Conservation (phyloP, 2,113 vertebrate genomes). For the Psophia crepitans region DNA sequence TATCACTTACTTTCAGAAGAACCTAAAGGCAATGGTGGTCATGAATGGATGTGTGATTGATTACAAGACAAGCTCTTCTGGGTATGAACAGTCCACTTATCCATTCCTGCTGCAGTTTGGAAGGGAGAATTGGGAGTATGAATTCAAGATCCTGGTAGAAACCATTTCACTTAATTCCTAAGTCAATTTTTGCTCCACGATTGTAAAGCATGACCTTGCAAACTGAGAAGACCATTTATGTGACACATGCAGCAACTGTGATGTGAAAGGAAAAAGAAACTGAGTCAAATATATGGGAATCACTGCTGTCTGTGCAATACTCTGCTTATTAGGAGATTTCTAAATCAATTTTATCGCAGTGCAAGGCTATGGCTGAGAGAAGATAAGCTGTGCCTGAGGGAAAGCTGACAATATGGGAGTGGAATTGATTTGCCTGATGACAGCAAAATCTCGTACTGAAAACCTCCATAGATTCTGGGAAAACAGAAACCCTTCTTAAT, state of each 20-base stretch:
- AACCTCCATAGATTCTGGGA: neutral
- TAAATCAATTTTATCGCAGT: slow-evolving; percentile 1
- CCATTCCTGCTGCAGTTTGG: neutral
- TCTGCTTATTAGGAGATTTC: neutral
- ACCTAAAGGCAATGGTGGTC: neutral
- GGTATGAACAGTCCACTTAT: neutral
- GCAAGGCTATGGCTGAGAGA: neutral
- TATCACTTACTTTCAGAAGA: neutral
- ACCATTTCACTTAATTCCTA: neutral
- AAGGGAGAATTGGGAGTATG: neutral
- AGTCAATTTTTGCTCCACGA: neutral
- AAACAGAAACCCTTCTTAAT: neutral
- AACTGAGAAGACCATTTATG: neutral
- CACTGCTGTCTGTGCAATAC: neutral
- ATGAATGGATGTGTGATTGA: neutral
- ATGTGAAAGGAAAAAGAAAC: neutral
- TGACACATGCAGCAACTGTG: neutral
- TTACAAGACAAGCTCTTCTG: neutral
- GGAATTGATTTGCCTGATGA: slow-evolving; percentile 38
- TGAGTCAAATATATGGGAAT: neutral
- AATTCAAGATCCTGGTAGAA: neutral
- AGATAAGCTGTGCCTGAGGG: neutral
- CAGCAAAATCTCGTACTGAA: neutral
- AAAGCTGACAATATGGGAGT: neutral
- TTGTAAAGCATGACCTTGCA: neutral